Conservation (phyloP, 1,140 invertebrate genomes). For the Microplitis demolitor region DNA sequence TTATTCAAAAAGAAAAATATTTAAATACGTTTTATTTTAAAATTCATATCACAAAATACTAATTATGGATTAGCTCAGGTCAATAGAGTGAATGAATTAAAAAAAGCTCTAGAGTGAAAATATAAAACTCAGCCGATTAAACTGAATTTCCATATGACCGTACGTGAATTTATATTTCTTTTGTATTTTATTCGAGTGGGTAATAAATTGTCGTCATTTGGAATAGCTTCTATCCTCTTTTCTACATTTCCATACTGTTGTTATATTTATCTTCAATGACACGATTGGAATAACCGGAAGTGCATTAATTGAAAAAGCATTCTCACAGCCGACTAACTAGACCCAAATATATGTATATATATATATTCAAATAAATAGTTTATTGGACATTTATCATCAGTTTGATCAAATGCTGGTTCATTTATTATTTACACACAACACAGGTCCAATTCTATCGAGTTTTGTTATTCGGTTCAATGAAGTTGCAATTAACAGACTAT, state of each 20-base stretch:
- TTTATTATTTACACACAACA: conserved; percentile 53
- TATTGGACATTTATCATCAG: conserved; percentile 41
- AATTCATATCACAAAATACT: too few species aligned
- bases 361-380: background rate
- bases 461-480: conserved; percentile 36
- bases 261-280: background rate
- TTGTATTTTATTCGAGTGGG: too few species aligned
- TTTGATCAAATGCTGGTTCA: conserved; percentile 38
- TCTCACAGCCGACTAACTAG: conserved; percentile 21
- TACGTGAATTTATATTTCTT: too few species aligned
- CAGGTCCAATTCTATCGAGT: conserved; percentile 19
- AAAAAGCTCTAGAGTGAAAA: too few species aligned
- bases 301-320: conserved; percentile 54
- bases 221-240: background rate
- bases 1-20: too few species aligned
- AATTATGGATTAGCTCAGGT: too few species aligned
- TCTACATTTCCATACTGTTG: background rate
- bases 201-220: too few species aligned
- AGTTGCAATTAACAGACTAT: conserved; percentile 39
- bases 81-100: too few species aligned
- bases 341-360: background rate
- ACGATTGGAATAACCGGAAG: conserved; percentile 50
- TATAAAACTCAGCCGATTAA: too few species aligned
- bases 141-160: too few species aligned
- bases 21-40: too few species aligned